Base-by-base conservation (phyloP, 2,113 vertebrate species). In the Blennius ocellaris region DNA sequence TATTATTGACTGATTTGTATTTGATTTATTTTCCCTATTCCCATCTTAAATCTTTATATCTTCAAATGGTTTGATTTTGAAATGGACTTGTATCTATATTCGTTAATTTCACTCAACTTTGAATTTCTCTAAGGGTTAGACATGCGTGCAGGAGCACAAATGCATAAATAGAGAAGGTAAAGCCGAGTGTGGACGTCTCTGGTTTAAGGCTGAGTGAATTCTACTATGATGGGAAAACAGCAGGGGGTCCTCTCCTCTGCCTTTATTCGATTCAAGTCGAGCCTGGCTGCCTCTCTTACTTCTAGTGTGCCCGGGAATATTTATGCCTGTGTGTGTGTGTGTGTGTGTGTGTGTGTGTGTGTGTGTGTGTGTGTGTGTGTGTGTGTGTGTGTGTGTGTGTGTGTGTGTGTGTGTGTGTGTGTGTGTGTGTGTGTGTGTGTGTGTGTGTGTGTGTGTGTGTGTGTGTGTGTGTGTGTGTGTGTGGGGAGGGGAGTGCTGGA, bases 241-340 rank as follows among this genome's bases (percentile, higher is more conserved):
- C 73, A 75, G 80, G 87, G 71, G 80, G 69, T 82, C 72, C 73
- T 66, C 77, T 74, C 53, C 40, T 81, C 76, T 76, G 67, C 77
- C 73, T 84, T 88, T 82, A 85, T 86, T 84, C 14, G 16, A 83
- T 89, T 90, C 70, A 61, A 81, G 65, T 83, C 62, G 51, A 89
- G 84, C 69, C 50, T 11, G 64, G 58, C 83, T 73, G 76, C 68
- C 59, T 74, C 76, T 79, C 80, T 78, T 55, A 65, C 80, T 82
- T 70, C 55, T 74, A 76, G 55, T 73, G 79, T 12, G 37, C 76
- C 70, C 39, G 57, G 21, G 21, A 68, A 86, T 83, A 87, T 85
- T 79, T 78, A 82, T 74, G 76, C n/a, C 4, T 45, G 61, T 78
- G 69, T 81, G 45, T 68, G 68, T 64, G 73, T 30, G 21, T 30